Percentiles rank a stretch among this genome's conserved stretches.
phyloP scores from a whole-genome alignment of 37 sponge, comb jelly and placozoan species.

The Beroe ovata region DNA sequence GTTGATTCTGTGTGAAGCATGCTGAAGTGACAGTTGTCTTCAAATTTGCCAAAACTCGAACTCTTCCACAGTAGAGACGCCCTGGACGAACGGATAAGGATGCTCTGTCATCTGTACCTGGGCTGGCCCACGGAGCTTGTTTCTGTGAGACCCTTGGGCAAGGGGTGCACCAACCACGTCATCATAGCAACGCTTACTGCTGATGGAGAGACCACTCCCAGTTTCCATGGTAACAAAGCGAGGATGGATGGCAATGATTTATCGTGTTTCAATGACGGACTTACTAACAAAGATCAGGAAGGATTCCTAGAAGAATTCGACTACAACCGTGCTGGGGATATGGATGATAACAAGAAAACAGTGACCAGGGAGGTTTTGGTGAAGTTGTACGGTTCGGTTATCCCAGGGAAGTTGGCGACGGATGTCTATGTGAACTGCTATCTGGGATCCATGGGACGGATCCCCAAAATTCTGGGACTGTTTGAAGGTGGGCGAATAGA shows the following conservation, averaged over 20 bases:
- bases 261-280: too few relatives aligned
- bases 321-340: not conserved
- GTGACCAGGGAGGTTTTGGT: not conserved
- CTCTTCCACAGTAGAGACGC: not conserved
- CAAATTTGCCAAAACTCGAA: too few relatives aligned
- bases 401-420: not conserved
- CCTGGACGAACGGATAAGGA: conserved; percentile 1
- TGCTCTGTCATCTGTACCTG: not conserved
- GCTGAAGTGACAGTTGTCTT: too few relatives aligned
- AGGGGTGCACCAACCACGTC: not conserved
- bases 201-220: not conserved
- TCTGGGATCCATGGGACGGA: conserved; percentile 11
- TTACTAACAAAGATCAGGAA: not conserved
- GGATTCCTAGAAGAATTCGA: not conserved
- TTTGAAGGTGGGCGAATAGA: conserved; percentile 29
- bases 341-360: too few relatives aligned
- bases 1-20: too few relatives aligned
- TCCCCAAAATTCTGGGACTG: not conserved
- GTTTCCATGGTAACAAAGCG: too few relatives aligned
- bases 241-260: too few relatives aligned
- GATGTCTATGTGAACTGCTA: conserved; percentile 38
- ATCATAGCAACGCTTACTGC: not conserved
- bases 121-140: not conserved
- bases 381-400: not conserved
- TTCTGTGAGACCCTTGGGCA: not conserved